Base-by-base conservation (phyloP, 2,797 vertebrate genomes). In the Myioborus melanocephalus region DNA sequence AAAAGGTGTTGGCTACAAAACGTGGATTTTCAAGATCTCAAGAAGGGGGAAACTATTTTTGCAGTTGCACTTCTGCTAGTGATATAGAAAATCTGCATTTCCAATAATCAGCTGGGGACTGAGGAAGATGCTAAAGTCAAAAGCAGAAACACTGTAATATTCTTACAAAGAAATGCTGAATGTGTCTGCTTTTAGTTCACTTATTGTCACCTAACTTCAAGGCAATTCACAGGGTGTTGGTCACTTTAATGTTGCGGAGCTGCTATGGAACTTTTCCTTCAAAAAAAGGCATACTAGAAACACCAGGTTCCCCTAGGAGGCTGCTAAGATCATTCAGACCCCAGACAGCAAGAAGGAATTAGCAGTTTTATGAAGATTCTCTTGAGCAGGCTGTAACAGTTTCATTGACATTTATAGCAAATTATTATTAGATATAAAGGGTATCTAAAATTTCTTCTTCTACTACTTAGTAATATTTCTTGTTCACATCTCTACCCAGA, bases 391-490 rank as follows among this genome's bases (percentile, higher is more conserved):
- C 8, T 83, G 0, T 63, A 75, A 88, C 35, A 47, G 49, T 66
- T 83, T 86, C 3, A 64, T 15, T 83, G 66, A 65, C 28, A 89
- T 88, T 94, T 96, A 71, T 19, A 81, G 49, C 10, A 2, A 46
- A 41, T 71, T 87, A 69, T 46, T 47, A 71, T 39, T 71, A 50
- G 6, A 53, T 44, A 61, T 55, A 70, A 78, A 87, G 14, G 14
- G 12, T 61, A 64, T 12, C 6, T 83, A 77, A 73, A 76, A 68
- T 53, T 22, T 43, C 18, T 57, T 83, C 50, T 85, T 22, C 30
- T 61, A 34, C 22, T 72, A 12, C 20, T 75, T 65, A 26, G 10
- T 34, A 71, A 4, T 23, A 71, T 69, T 71, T 75, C 50, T 32
- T 59, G 17, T 39, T 86, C 3, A 14, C 16, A 75, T 77, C 6